Evolutionary conservation across 2,888 invertebrate genomes (phyloP), one percentile per base, ranked within the genome.

Genomic region (Cataglyphis albicans): DNA sequence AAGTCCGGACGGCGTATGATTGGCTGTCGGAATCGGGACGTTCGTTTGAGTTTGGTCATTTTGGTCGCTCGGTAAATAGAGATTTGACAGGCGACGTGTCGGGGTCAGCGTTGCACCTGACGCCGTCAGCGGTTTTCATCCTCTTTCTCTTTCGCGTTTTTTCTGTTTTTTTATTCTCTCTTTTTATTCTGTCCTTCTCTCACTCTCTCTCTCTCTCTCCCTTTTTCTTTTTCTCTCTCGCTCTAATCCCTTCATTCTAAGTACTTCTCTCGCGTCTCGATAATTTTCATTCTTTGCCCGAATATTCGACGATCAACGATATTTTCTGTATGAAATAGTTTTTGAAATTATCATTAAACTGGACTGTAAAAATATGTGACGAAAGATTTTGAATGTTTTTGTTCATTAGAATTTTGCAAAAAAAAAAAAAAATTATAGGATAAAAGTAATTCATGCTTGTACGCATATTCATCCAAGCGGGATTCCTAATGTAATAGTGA

Each of bases 101-200:
- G 87, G 89, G 90, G 84, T 87, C 90, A 87, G 90, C 87, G 89
- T 91, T 92, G 93, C 92, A 92, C 91, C 91, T 93, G 92, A 92
- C 92, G 91, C 86, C 90, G 91, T 89, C 91, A 91, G 90, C 91
- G 91, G 91, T 92, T 93, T 91, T 90, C 91, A 87, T 86, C 75
- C 86, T 84, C 83, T 57, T 86, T 82, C 72, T 73, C 81, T 68
- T 76, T 35, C 76, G 65, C 44, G 67, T 63, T 57, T 76, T 75
- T 76, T 64, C 38, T 75, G 21, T 55, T 61, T 68, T 61, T 38
- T 55, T 64, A 78, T 67, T 86, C 67, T 72, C 74, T 25, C 1
- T 25, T 25, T 25, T 25, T 25, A 25, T 25, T 25, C 25, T 25
- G 25, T 25, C 1, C 25, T 25, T 25, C 25, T 25, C 25, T 25